Evolutionary conservation across 2,113 vertebrate species (phyloP), one percentile per base, ranked within the genome.

Genomic region (Galbula dea): DNA sequence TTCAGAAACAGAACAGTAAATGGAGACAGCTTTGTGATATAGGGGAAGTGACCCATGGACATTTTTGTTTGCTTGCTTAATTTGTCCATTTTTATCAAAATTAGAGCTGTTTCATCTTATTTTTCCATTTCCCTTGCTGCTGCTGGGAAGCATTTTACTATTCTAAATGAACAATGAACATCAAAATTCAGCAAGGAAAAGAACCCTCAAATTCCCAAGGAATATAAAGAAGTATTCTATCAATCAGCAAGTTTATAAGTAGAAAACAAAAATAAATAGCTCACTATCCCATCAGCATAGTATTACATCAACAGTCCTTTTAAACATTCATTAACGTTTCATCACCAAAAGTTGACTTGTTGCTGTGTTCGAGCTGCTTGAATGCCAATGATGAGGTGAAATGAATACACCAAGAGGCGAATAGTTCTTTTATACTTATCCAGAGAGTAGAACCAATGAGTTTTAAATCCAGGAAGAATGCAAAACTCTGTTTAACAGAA

Each of bases 271-370:
- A 89, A 57, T 23, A 76, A 90, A 86, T 48, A 73, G 5, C 15
- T 71, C 41, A 32, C 24, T 52, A 16, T 68, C 66, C 54, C 39
- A 81, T 75, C 57, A 86, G 23, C 52, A 65, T 29, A 62, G 34
- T 86, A 65, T 73, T 74, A 83, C 57, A 59, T 49, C 93, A 90
- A 82, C 46, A 83, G 9, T 45, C 37, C 43, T 91, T 94, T 95
- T 58, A 91, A 84, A 93, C 87, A 88, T 75, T 92, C 78, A 67
- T 93, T 86, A 92, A 27, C 30, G 49, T 87, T 94, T 91, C 82
- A 83, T 86, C 90, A 89, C 52, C 20, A 68, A 61, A 88, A 18
- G 30, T 67, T 93, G 58, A 88, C 90, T 84, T 73, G 41, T 34
- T 90, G 48, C 80, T 55, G 39, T 74, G 57, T 94, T 94, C 0